Conservation (phyloP, 1,140 invertebrate genomes). For the Drosophila varians region DNA sequence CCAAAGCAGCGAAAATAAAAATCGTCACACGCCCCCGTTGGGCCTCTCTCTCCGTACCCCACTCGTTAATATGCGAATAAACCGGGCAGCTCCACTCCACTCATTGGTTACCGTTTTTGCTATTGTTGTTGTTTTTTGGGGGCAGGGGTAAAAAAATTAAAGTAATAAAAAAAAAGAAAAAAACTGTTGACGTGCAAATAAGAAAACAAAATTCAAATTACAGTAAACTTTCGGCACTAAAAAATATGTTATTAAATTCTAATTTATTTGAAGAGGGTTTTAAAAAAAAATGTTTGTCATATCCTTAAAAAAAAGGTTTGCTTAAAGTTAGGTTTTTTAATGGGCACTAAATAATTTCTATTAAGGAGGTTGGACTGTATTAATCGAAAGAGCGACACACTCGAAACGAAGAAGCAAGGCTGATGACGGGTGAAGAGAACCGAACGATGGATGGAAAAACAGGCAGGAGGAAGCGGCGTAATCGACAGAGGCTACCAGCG, state of each 20-base stretch:
- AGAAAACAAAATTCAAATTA: constrained; percentile 43
- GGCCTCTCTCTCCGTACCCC: constrained; percentile 21
- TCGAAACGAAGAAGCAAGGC: constrained; percentile 21
- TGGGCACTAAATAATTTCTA: not conserved
- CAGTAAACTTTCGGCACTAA: constrained; percentile 1
- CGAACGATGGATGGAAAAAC: constrained; percentile 33
- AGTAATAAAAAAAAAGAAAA: constrained; percentile 53
- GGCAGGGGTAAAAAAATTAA: constrained; percentile 71
- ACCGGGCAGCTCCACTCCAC: constrained; percentile 39
- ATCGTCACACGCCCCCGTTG: constrained; percentile 67
- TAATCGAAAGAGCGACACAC: constrained; percentile 32
- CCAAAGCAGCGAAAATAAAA: constrained; percentile 40
- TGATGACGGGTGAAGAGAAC: constrained; percentile 32
- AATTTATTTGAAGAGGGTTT: not conserved
- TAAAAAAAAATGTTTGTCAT: no score
- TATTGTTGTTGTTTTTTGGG: constrained; percentile 26
- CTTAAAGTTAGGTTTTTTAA: no score
- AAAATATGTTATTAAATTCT: not conserved
- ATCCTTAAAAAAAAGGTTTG: no score
- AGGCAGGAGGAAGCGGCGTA: constrained; percentile 7
- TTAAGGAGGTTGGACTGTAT: constrained; percentile 8
- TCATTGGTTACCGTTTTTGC: constrained; percentile 42
- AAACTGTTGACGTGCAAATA: constrained; percentile 72
- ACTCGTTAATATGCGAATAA: constrained; percentile 55
- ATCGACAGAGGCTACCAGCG: constrained; percentile 28